Conservation (phyloP, 2,888 invertebrate species). For the Augiades crinisus region DNA sequence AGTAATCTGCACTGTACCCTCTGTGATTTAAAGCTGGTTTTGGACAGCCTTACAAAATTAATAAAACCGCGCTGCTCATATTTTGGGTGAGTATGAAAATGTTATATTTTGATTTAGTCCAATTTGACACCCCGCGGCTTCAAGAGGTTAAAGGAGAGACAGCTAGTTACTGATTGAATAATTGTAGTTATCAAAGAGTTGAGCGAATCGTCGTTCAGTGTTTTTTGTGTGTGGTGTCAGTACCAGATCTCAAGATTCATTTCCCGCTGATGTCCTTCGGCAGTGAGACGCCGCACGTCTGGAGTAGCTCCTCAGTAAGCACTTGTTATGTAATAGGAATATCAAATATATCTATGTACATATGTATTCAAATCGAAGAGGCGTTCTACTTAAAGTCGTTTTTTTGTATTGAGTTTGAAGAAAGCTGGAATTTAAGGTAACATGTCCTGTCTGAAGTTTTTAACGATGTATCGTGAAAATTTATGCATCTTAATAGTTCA, state of each 20-base stretch:
- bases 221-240: constrained; percentile 35
- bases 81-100: constrained; percentile 48
- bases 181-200: not conserved
- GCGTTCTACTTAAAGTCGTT: too few species aligned
- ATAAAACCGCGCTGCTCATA: constrained; percentile 50
- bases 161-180: not conserved
- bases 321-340: too few species aligned
- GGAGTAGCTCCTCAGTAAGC: constrained; percentile 75
- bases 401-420: too few species aligned
- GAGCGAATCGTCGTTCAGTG: constrained; percentile 27
- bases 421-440: too few species aligned
- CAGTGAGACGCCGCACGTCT: constrained; percentile 78
- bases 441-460: too few species aligned
- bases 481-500: too few species aligned
- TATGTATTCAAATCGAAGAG: too few species aligned
- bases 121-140: constrained; percentile 37
- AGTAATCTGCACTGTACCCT: constrained; percentile 30
- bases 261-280: constrained; percentile 81
- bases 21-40: constrained; percentile 29
- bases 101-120: constrained; percentile 68
- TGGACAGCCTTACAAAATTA: constrained; percentile 39
- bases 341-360: not conserved
- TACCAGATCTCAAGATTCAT: constrained; percentile 73
- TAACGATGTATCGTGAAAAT: too few species aligned
- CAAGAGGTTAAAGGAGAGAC: constrained; percentile 23